These are phyloP conservation scores for Megalonaias nervosa DNA, from an alignment of 1,140 invertebrate species.

Conservation along the genomic window DNA sequence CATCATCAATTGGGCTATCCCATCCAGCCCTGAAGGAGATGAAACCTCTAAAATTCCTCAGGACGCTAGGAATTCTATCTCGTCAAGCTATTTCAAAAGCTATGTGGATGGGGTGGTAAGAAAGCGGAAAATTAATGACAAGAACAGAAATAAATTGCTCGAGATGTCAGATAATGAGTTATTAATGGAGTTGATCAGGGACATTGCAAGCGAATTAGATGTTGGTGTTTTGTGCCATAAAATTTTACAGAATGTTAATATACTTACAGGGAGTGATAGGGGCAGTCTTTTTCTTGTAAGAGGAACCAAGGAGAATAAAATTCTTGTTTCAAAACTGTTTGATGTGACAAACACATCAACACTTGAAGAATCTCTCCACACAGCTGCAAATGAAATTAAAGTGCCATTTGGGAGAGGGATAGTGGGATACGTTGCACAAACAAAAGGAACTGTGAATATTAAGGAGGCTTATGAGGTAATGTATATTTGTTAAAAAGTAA, in stretches of 20 bases:
- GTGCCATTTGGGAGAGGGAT: conserved; percentile 86
- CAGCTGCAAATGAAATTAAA: conserved; percentile 61
- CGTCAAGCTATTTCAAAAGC: conserved; percentile 61
- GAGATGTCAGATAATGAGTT: conserved; percentile 93
- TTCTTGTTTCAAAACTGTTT: conserved; percentile 93
- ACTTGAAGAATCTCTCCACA: conserved; percentile 80
- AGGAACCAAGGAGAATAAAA: conserved; percentile 73
- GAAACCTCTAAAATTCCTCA: conserved; percentile 17
- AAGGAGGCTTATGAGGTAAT: conserved; percentile 94
- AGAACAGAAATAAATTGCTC: conserved; percentile 51
- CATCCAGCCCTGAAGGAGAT: background rate
- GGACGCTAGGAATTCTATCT: conserved; percentile 58
- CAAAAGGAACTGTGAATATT: conserved; percentile 93
- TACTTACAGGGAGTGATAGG: conserved; percentile 92
- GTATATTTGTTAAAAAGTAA: background rate
- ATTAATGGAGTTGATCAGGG: conserved; percentile 96
- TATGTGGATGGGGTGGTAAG: conserved; percentile 61
- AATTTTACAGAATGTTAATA: conserved; percentile 95
- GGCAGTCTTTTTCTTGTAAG: conserved; percentile 94
- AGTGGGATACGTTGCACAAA: conserved; percentile 93
- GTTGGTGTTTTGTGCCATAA: conserved; percentile 95
- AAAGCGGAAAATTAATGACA: conserved; percentile 37
- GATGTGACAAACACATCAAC: conserved; percentile 82
- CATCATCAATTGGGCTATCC: conserved; percentile 27
- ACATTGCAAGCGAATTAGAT: conserved; percentile 96